phyloP scores from a whole-genome alignment of 1,140 invertebrate genomes.

The Phthorimaea operculella region DNA sequence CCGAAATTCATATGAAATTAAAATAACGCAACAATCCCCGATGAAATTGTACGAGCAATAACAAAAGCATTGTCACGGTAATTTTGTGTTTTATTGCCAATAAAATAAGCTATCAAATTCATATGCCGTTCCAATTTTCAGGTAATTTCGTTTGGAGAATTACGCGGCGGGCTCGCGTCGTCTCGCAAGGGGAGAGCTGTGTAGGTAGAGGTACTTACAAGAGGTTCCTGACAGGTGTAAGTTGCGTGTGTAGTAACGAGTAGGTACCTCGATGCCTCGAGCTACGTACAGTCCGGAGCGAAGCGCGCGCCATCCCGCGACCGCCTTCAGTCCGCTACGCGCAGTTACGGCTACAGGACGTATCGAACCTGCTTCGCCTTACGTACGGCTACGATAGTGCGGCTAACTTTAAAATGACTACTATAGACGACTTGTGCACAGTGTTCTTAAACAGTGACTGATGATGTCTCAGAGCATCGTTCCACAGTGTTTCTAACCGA shows the following conservation, averaged over 20 bases:
- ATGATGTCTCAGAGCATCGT: slow-evolving; percentile 25
- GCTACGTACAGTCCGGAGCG: not conserved
- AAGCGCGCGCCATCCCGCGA: slow-evolving; percentile 30
- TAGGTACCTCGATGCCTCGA: not conserved
- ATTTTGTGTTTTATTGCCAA: not conserved
- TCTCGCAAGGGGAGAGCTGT: not conserved
- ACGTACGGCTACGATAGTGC: not conserved
- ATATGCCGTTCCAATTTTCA: slow-evolving; percentile 5
- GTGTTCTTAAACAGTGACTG: slow-evolving; percentile 28
- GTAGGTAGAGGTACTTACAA: not conserved
- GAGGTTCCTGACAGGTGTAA: slow-evolving; percentile 46
- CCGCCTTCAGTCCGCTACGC: slow-evolving; percentile 36
- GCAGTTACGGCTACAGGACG: slow-evolving; percentile 18
- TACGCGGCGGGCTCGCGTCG: not conserved
- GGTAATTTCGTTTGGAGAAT: slow-evolving; percentile 1
- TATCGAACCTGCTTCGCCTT: slow-evolving; percentile 5
- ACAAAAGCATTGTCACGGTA: too few relatives aligned
- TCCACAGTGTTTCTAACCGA: not conserved
- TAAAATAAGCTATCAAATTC: slow-evolving; percentile 4
- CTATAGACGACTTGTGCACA: not conserved
- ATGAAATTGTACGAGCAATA: too few relatives aligned
- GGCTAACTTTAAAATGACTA: not conserved
- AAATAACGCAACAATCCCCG: too few relatives aligned
- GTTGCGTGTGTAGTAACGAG: slow-evolving; percentile 22
- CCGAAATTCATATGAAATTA: too few relatives aligned